Conservation (phyloP, 2,113 vertebrate species). For the Bambusicola thoracicus region DNA sequence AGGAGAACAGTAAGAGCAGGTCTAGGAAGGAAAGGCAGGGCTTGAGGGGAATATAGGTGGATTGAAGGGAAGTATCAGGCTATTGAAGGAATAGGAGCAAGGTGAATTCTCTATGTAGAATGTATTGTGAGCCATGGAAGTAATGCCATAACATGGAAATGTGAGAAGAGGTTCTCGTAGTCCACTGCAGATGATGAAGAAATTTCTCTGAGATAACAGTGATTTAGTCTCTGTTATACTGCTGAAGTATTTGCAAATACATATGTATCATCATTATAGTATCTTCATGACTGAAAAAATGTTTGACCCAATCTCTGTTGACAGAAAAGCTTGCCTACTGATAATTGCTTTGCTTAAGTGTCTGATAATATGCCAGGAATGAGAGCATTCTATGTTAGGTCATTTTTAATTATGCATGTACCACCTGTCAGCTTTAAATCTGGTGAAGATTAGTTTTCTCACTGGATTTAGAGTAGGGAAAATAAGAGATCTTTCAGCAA, state of each 20-base stretch:
- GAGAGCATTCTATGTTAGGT: constrained; percentile 81
- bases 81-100: neutral
- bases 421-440: constrained; percentile 82
- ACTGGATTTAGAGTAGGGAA: constrained; percentile 46
- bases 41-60: neutral
- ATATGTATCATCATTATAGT: constrained; percentile 49
- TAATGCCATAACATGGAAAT: neutral
- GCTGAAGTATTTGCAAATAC: constrained; percentile 65
- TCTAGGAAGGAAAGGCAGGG: neutral
- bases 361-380: constrained; percentile 83
- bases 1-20: neutral
- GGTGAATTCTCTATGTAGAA: neutral
- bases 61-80: neutral
- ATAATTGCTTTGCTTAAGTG: constrained; percentile 84
- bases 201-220: neutral
- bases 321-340: constrained; percentile 80
- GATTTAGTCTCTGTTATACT: constrained; percentile 28
- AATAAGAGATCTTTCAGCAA: constrained; percentile 68
- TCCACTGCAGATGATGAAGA: neutral
- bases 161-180: neutral
- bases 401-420: constrained; percentile 83
- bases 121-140: neutral
- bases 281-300: constrained; percentile 73
- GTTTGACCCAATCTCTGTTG: constrained; percentile 78
- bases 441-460: constrained; percentile 70